phyloP scores from a whole-genome alignment of 2,797 vertebrate species.

The Cossypha heuglini region DNA sequence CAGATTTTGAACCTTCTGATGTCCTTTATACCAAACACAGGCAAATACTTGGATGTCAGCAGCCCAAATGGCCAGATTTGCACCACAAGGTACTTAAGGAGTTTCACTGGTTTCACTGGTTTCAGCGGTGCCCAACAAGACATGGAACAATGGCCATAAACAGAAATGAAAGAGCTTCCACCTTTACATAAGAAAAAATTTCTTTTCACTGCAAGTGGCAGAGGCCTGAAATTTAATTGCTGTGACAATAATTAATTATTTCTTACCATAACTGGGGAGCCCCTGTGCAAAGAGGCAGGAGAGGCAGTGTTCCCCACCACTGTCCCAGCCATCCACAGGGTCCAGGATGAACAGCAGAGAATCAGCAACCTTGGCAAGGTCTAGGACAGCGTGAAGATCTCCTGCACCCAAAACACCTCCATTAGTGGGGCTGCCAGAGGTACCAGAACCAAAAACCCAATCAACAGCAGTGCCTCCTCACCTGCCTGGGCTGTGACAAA shows the following conservation, averaged over 20 bases:
- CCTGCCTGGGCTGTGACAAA: slow-evolving; percentile 83
- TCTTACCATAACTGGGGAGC: slow-evolving; percentile 88
- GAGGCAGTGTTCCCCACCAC: slow-evolving; percentile 89
- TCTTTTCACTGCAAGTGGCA: neutral
- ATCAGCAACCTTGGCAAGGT: slow-evolving; percentile 91
- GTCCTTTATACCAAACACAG: neutral
- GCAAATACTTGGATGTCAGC: neutral
- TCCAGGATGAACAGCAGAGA: slow-evolving; percentile 91
- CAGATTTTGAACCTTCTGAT: accelerated
- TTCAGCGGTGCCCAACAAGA: neutral
- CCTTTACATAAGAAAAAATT: neutral
- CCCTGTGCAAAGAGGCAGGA: slow-evolving; percentile 95
- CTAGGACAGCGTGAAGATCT: slow-evolving; percentile 87
- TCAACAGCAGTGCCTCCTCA: neutral
- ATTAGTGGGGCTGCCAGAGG: neutral
- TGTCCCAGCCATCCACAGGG: slow-evolving; percentile 89
- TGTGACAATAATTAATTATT: accelerated
- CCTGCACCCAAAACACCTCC: slow-evolving; percentile 69
- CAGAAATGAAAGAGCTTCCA: neutral
- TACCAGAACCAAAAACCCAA: neutral
- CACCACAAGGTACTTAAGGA: neutral
- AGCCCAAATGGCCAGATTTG: neutral
- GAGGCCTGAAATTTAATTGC: neutral
- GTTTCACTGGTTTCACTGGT: neutral
- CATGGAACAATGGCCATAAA: neutral